phyloP scores from a whole-genome alignment of 2,113 vertebrate genomes.

The Sterna hirundo region DNA sequence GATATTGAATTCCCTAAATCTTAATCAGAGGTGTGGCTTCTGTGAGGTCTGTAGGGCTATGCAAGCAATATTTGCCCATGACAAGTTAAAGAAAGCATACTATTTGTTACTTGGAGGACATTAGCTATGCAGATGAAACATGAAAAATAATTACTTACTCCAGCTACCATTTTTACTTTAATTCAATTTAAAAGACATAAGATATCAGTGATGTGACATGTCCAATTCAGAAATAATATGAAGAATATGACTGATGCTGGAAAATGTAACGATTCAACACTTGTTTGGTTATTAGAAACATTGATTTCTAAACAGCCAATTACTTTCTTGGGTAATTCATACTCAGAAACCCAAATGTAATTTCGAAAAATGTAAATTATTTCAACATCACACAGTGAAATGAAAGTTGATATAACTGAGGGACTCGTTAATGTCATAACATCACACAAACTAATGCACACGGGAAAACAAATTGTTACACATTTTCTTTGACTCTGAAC shows the following conservation, averaged over 20 bases:
- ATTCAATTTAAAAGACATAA: neutral
- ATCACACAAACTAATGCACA: conserved; percentile 34
- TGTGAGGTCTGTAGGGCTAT: neutral
- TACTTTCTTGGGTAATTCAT: conserved; percentile 26
- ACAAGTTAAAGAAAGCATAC: neutral
- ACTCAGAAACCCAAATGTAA: conserved; percentile 41
- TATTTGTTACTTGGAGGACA: neutral
- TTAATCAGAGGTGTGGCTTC: neutral
- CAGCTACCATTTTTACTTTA: neutral
- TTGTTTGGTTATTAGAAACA: conserved; percentile 46
- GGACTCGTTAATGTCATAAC: conserved; percentile 58
- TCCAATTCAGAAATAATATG: neutral
- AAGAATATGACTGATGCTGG: neutral
- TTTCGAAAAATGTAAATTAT: conserved; percentile 31
- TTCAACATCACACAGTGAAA: conserved; percentile 39
- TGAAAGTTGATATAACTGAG: conserved; percentile 42
- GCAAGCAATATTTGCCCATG: neutral
- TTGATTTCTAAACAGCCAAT: conserved; percentile 48
- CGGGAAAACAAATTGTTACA: conserved; percentile 54
- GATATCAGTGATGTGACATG: neutral
- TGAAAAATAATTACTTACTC: neutral
- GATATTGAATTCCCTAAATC: neutral
- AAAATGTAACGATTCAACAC: conserved; percentile 25
- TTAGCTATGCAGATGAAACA: neutral
- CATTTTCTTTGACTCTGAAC: conserved; percentile 36